Base-by-base conservation (phyloP, 1,140 invertebrate genomes). In the Euglossa dilemma region DNA sequence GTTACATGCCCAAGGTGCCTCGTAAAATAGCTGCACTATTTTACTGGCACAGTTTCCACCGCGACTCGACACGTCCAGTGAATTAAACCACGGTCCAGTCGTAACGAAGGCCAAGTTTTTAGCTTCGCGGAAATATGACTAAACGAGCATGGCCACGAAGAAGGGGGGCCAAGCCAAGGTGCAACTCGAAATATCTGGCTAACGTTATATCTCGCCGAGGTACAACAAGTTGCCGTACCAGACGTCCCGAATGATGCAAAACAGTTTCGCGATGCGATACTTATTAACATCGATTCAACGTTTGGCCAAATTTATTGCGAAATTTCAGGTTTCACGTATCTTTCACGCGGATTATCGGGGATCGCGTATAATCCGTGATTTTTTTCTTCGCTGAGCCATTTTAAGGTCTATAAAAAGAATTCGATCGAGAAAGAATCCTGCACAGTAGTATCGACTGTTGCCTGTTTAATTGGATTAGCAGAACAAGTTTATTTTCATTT, bases 11-110 rank as follows among this genome's bases (percentile, higher is more conserved):
- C 90, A 87, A 86, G 91, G 89, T 78, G 84, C 80, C 85, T 91
- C 91, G 88, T 91, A 88, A 93, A 91, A 93, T 91, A 92, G 89
- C 82, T 80, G 91, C 75, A 89, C 91, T 86, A 92, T 91, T 93
- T 93, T 90, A 79, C 87, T 93, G 92, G 91, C 92, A 93, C 92
- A 90, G 83, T 91, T 93, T 90, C 23, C 89, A 45, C 52, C 74
- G 36, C 18, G 69, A 77, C 84, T 85, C 83, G 61, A 12, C 64
- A 8, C 80, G 45, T 90, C 80, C 78, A 80, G 74, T 89, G 88
- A 89, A 90, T 89, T 86, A 84, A 90, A 90, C 64, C 63, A 78
- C 54, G 63, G 79, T 47, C 61, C 45, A 61, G 16, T 43, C 12
- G 67, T 36, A 7, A 28, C 69, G 87, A 88, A 89, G 87, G 87